Base-by-base conservation (phyloP, 2,797 vertebrate species). In the Eulemur mongoz region DNA sequence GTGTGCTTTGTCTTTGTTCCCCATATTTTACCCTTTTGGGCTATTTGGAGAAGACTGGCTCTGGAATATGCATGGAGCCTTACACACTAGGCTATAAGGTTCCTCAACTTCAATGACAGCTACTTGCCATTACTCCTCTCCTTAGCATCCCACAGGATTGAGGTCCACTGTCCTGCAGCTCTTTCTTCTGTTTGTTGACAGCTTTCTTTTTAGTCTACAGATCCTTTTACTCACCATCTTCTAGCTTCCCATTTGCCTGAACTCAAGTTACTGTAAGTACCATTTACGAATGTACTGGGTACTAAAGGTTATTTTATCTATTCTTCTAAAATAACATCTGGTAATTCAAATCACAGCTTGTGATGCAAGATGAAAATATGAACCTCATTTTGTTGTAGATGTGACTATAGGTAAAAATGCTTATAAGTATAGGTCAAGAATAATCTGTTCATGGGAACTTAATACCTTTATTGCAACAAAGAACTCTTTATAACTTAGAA, bases 401-500 rank as follows among this genome's bases (percentile, higher is more conserved):
- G 30, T 70, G 59, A 95, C 65, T 52, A 78, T 82, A 54, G 85
- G 94, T 80, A 59, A 63, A 97, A 96, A n/a, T 67, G 57, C 86
- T 94, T 67, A 1, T 57, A 89, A 63, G 35, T 12, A 25, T 61
- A 15, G 25, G 23, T 86, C 95, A 94, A 89, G 27, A 89, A 95
- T 52, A 45, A 57, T 65, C 84, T 85, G 80, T 61, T 93, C 61
- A 78, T 52, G 17, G 92, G 69, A 93, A 81, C 3, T 67, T 72
- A 89, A 82, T 93, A 13, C 15, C 18, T 87, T 88, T 79, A n/a
- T 82, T 91, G 61, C 82, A 91, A 89, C 86, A 85, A 96, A 89
- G 69, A 92, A 86, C 32, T 59, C 70, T 72, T 78, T 79, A 85
- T 91, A 91, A 94, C n/a, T 83, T 91, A 63, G n/a, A 95, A 95